Conservation (phyloP, 2,888 invertebrate species). For the Crossocerus cetratus region DNA sequence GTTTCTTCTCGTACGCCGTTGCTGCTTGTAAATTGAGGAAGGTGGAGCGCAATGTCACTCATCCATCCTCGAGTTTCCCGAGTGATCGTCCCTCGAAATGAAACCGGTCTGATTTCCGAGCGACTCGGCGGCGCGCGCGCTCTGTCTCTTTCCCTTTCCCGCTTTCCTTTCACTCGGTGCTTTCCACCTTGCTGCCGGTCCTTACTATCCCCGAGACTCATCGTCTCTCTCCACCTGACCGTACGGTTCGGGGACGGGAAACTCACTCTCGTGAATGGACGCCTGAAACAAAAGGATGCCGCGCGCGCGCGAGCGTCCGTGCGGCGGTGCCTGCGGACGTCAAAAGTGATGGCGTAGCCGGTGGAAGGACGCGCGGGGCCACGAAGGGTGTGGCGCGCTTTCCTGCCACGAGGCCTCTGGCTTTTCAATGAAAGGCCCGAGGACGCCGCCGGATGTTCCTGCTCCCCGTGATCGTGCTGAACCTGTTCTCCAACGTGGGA, state of each 20-base stretch:
- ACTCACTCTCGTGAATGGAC: constrained; percentile 60
- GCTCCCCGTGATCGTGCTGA: constrained; percentile 40
- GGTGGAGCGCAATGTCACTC: constrained; percentile 51
- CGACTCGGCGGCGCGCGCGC: constrained; percentile 7
- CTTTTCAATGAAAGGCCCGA: constrained; percentile 64
- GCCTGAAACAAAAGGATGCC: constrained; percentile 66
- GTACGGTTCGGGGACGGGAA: constrained; percentile 46
- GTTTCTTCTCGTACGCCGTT: constrained; percentile 21
- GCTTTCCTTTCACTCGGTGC: background rate
- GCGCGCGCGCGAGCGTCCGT: constrained; percentile 42
- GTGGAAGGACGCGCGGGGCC: constrained; percentile 67
- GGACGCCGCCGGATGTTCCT: constrained; percentile 67
- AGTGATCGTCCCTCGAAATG: constrained; percentile 54
- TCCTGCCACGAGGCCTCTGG: constrained; percentile 28
- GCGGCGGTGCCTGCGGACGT: constrained; percentile 49
- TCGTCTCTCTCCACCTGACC: background rate
- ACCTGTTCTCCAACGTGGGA: constrained; percentile 25
- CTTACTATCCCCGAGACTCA: background rate
- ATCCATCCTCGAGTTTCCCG: constrained; percentile 24
- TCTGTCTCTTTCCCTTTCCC: constrained; percentile 2
- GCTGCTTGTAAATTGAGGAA: constrained; percentile 35
- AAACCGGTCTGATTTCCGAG: constrained; percentile 48
- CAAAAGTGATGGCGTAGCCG: constrained; percentile 64
- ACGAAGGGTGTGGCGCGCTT: constrained; percentile 68
- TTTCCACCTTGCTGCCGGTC: constrained; percentile 1